Evolutionary conservation across 2,888 invertebrate genomes (phyloP).

Genomic region (Acronicta aceris): DNA sequence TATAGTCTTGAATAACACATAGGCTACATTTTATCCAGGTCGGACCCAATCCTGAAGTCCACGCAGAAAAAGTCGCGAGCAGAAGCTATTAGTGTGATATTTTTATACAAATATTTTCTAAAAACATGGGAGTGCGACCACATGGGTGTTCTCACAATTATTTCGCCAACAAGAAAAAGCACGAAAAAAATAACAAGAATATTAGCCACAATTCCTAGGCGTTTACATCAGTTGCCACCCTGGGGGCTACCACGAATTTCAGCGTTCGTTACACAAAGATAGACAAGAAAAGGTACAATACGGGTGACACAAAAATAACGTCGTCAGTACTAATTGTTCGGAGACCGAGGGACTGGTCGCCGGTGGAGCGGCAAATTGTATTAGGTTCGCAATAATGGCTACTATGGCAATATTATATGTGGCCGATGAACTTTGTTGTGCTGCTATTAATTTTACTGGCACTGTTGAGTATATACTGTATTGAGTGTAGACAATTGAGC

Average conservation of each 20-base stretch:
- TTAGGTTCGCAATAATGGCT: constrained; percentile 75
- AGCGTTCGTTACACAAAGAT: constrained; percentile 70
- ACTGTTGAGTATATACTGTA: background rate
- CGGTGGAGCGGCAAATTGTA: constrained; percentile 85
- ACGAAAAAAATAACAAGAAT: constrained; percentile 30
- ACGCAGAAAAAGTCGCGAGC: no score
- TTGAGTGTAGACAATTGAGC: no score
- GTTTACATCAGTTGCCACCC: constrained; percentile 55
- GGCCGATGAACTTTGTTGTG: constrained; percentile 35
- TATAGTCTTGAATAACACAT: no score
- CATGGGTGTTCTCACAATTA: background rate
- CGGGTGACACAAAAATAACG: constrained; percentile 83
- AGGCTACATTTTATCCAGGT: no score
- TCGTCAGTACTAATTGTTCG: constrained; percentile 82
- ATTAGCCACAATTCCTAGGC: constrained; percentile 50
- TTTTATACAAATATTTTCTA: no score
- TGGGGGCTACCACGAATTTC: constrained; percentile 62
- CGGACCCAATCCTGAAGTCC: no score
- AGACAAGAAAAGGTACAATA: constrained; percentile 71
- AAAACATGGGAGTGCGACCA: background rate
- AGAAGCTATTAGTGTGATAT: no score
- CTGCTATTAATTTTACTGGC: constrained; percentile 18
- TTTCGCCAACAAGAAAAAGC: background rate
- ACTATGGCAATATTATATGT: constrained; percentile 50
- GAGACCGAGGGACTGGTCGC: constrained; percentile 78